Conservation (phyloP, 2,888 invertebrate species). For the Pinctada fucata region DNA sequence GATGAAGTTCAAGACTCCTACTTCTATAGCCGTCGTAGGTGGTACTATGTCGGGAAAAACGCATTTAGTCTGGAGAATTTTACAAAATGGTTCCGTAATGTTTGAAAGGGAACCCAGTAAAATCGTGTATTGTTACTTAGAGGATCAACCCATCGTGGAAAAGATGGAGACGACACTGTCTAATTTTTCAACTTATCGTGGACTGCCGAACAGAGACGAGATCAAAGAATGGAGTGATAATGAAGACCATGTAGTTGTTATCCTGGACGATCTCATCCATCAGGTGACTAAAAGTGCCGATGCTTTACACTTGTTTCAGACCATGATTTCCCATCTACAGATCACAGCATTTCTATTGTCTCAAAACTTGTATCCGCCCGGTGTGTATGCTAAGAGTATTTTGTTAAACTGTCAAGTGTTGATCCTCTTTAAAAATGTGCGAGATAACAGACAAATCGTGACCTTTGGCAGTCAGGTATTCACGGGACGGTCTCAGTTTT, state of each 20-base stretch:
- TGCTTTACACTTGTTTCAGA: not conserved
- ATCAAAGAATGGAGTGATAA: slow-evolving; percentile 17
- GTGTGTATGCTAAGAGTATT: too few relatives aligned
- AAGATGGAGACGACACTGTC: too few relatives aligned
- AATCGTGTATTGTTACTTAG: slow-evolving; percentile 5
- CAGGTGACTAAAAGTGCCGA: slow-evolving; percentile 3
- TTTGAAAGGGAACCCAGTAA: slow-evolving; percentile 10
- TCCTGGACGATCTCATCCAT: not conserved
- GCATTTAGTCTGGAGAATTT: slow-evolving; percentile 5
- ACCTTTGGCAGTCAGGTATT: slow-evolving; percentile 12
- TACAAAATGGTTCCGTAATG: slow-evolving; percentile 10
- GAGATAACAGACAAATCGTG: slow-evolving; percentile 4
- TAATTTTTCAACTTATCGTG: not conserved
- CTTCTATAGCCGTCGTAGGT: not conserved
- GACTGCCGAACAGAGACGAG: not conserved
- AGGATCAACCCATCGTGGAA: not conserved
- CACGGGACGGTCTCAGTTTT: slow-evolving; percentile 5
- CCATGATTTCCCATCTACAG: not conserved
- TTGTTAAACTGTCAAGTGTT: too few relatives aligned
- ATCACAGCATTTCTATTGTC: too few relatives aligned
- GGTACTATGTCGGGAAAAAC: not conserved
- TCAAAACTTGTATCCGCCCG: too few relatives aligned
- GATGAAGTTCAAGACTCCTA: slow-evolving; percentile 5
- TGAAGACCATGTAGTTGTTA: slow-evolving; percentile 7
- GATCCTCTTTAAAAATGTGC: not conserved